phyloP scores from a whole-genome alignment of 2,888 invertebrate species.

The Apotomis capreana region DNA sequence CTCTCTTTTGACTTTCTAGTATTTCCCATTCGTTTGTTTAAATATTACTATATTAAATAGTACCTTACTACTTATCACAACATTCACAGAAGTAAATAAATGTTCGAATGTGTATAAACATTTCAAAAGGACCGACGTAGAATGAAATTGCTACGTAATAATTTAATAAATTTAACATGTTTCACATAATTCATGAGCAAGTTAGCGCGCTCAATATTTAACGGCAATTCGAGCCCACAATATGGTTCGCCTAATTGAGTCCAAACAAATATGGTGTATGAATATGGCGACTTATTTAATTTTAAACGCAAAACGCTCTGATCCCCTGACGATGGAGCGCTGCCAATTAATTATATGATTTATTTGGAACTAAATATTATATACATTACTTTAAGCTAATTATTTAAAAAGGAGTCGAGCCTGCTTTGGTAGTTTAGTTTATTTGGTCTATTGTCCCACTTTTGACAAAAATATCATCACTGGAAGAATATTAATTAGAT shows the following conservation, averaged over 20 bases:
- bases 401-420: too few species aligned
- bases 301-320: slow-evolving; percentile 5
- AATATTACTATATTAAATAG: too few species aligned
- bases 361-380: not conserved
- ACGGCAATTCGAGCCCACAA: slow-evolving; percentile 16
- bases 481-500: too few species aligned
- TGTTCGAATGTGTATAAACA: too few species aligned
- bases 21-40: too few species aligned
- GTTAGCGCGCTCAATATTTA: slow-evolving; percentile 6
- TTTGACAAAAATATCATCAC: too few species aligned
- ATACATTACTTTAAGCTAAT: too few species aligned
- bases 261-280: slow-evolving; percentile 30
- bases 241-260: slow-evolving; percentile 31
- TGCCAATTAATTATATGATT: slow-evolving; percentile 1
- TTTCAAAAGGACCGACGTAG: not conserved
- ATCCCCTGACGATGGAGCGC: slow-evolving; percentile 19
- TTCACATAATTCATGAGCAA: not conserved
- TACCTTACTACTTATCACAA: too few species aligned
- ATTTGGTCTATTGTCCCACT: too few species aligned
- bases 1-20: too few species aligned
- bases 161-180: not conserved
- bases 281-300: slow-evolving; percentile 29
- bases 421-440: too few species aligned
- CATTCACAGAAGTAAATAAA: too few species aligned
- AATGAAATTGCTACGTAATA: not conserved